phyloP scores from a whole-genome alignment of 2,888 invertebrate species.

The Yponomeuta sedellus region DNA sequence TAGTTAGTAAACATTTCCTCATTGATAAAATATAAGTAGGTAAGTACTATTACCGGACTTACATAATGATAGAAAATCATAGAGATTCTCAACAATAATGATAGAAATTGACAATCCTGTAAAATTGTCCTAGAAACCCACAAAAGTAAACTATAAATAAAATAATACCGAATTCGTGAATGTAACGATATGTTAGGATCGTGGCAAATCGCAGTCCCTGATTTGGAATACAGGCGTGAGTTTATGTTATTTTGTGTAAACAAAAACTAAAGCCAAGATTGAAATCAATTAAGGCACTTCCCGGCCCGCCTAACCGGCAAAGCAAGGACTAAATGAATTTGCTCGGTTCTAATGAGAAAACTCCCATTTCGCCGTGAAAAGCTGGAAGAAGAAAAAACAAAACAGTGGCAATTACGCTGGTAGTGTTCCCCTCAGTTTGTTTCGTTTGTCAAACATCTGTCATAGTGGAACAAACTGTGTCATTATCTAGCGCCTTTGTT shows the following conservation, averaged over 20 bases:
- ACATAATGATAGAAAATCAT: no score
- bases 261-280: constrained; percentile 8
- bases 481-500: constrained; percentile 8
- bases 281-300: constrained; percentile 8
- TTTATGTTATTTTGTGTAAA: no score
- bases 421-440: constrained; percentile 17
- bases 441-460: constrained; percentile 8
- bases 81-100: no score
- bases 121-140: background rate
- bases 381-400: constrained; percentile 32
- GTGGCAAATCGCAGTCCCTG: no score
- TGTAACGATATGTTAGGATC: no score
- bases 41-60: no score
- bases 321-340: constrained; percentile 53
- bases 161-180: no score
- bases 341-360: constrained; percentile 57
- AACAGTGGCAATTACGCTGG: constrained; percentile 39
- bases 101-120: background rate
- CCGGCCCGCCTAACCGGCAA: constrained; percentile 20
- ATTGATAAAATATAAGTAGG: no score
- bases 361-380: constrained; percentile 42
- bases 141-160: no score
- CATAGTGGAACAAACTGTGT: constrained; percentile 14
- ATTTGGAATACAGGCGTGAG: no score
- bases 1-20: no score